Evolutionary conservation across 2,797 vertebrate species (phyloP).

Genomic region (Chloroceryle inda): DNA sequence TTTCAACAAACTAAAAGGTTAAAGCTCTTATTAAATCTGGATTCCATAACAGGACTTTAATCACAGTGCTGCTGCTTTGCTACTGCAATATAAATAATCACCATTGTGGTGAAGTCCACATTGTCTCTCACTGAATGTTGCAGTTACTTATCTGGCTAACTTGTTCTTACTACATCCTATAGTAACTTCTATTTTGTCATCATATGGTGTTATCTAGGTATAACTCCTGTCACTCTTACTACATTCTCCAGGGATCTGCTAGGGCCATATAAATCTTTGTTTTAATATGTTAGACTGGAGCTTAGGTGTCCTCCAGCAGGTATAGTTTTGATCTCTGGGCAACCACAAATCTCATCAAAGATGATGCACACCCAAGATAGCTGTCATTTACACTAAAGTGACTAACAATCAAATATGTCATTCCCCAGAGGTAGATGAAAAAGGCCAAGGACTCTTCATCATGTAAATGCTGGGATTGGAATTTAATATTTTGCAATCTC

Average conservation of each 20-base stretch:
- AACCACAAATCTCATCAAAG: neutral
- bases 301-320: neutral
- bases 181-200: neutral
- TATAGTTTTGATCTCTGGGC: neutral
- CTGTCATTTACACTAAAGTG: neutral
- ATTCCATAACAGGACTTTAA: neutral
- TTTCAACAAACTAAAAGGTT: conserved; percentile 13
- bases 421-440: neutral
- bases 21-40: conserved; percentile 1
- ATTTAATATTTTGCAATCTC: neutral
- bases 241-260: neutral
- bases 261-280: neutral
- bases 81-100: neutral
- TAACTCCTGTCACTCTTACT: neutral
- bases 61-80: neutral
- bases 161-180: neutral
- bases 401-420: neutral
- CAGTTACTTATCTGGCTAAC: neutral
- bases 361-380: accelerated
- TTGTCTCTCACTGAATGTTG: neutral
- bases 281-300: neutral
- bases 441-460: neutral
- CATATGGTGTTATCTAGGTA: neutral
- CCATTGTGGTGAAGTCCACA: neutral
- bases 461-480: neutral